A percentile compares a stretch with the other conserved stretches of the same genome.
These are phyloP conservation scores for Scaptomyza graminum DNA, from an alignment of 1,140 invertebrate species.

Conservation along the genomic window DNA sequence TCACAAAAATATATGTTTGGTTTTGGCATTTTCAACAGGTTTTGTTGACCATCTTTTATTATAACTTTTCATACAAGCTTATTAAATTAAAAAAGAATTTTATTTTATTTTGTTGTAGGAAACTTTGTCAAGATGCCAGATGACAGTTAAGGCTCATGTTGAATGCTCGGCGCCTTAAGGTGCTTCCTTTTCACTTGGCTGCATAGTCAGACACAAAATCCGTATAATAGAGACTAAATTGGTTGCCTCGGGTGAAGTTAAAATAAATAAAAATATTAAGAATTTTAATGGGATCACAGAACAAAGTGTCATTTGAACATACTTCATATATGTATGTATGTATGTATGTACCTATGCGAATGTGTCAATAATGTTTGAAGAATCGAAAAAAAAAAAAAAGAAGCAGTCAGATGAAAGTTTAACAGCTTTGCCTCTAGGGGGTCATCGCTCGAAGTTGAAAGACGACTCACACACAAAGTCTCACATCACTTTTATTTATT, in stretches of 20 bases:
- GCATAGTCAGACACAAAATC: too few species aligned
- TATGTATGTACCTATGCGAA: not conserved
- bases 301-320: slow-evolving; percentile 1
- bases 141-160: too few species aligned
- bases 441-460: slow-evolving; percentile 32
- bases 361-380: not conserved
- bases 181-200: too few species aligned
- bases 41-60: too few species aligned
- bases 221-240: not conserved
- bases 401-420: slow-evolving; percentile 27
- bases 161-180: too few species aligned
- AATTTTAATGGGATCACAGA: not conserved
- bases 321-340: too few species aligned
- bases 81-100: too few species aligned
- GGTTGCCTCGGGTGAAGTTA: not conserved
- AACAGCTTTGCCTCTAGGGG: slow-evolving; percentile 34
- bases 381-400: not conserved
- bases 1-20: too few species aligned
- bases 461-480: slow-evolving; percentile 22
- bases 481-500: not conserved
- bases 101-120: too few species aligned
- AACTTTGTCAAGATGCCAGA: too few species aligned
- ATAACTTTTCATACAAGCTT: too few species aligned
- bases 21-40: too few species aligned
- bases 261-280: slow-evolving; percentile 19